Conservation (phyloP, 2,113 vertebrate genomes). For the Aptenodytes forsteri region DNA sequence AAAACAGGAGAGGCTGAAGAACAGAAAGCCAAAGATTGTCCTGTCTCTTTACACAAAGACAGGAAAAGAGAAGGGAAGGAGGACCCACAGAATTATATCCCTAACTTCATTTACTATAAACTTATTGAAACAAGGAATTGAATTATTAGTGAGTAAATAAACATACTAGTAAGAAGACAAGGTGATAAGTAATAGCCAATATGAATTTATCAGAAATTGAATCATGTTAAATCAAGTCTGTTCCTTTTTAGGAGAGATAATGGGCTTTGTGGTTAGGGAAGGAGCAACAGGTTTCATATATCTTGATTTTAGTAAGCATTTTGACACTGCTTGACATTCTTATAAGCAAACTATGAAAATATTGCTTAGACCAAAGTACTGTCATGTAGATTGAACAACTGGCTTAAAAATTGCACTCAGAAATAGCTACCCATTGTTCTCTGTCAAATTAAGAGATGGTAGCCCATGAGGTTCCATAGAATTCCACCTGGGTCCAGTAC, state of each 20-base stretch:
- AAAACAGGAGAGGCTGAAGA: background rate
- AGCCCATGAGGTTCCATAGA: fast-evolving
- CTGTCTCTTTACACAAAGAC: background rate
- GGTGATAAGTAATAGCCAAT: background rate
- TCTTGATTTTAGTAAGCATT: background rate
- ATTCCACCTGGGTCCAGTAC: background rate
- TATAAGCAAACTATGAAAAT: background rate
- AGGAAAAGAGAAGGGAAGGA: background rate
- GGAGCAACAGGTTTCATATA: background rate
- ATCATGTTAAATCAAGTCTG: background rate
- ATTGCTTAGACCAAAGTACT: background rate
- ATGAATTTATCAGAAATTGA: background rate
- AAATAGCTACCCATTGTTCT: background rate
- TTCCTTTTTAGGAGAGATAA: background rate
- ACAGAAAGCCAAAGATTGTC: background rate
- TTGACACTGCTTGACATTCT: background rate
- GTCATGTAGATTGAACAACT: background rate
- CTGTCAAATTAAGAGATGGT: background rate
- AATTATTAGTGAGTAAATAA: background rate
- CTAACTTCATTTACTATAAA: background rate
- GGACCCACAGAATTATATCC: background rate
- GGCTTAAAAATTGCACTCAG: background rate
- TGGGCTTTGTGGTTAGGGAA: background rate
- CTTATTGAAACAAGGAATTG: background rate
- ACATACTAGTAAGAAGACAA: background rate